These are phyloP conservation scores for Diadema setosum DNA, from an alignment of 35 echinoderm and acorn worm genomes.

Conservation along the genomic window DNA sequence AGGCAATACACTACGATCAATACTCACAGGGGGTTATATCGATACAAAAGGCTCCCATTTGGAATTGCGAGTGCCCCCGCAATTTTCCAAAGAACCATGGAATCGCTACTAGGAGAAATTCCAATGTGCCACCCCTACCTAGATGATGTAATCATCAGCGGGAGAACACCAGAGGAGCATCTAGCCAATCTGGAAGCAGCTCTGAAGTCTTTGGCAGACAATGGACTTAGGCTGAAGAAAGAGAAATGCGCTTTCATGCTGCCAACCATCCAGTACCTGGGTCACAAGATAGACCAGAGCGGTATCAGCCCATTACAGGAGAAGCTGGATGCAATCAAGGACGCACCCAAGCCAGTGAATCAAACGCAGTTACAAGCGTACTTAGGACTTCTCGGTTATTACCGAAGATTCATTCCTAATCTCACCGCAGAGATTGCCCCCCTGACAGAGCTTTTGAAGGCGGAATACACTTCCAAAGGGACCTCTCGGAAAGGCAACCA, in stretches of 20 bases:
- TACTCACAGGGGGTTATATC: constrained; percentile 57
- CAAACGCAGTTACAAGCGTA: constrained; percentile 28
- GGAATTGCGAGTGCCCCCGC: constrained; percentile 56
- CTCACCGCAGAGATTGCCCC: constrained; percentile 22
- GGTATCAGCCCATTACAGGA: background rate
- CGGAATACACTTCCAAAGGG: constrained; percentile 29
- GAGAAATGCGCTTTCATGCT: constrained; percentile 31
- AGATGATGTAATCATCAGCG: constrained; percentile 66
- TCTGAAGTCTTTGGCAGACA: constrained; percentile 15
- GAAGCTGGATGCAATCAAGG: constrained; percentile 25
- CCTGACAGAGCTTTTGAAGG: constrained; percentile 17
- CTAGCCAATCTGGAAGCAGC: constrained; percentile 21
- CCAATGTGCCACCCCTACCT: constrained; percentile 35
- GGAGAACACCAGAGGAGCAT: constrained; percentile 37
- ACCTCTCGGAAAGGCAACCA: background rate
- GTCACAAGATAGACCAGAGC: background rate
- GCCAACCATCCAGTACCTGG: constrained; percentile 13
- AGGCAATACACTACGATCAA: constrained; percentile 50
- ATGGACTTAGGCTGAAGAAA: constrained; percentile 25
- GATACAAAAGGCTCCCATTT: constrained; percentile 66
- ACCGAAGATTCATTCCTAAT: constrained; percentile 57
- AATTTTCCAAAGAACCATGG: constrained; percentile 50
- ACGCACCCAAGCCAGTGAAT: constrained; percentile 19
- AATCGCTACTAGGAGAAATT: constrained; percentile 36
- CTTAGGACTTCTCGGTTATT: constrained; percentile 48